These are phyloP conservation scores for Colletes latitarsis DNA, from an alignment of 1,140 invertebrate species.

Conservation along the genomic window DNA sequence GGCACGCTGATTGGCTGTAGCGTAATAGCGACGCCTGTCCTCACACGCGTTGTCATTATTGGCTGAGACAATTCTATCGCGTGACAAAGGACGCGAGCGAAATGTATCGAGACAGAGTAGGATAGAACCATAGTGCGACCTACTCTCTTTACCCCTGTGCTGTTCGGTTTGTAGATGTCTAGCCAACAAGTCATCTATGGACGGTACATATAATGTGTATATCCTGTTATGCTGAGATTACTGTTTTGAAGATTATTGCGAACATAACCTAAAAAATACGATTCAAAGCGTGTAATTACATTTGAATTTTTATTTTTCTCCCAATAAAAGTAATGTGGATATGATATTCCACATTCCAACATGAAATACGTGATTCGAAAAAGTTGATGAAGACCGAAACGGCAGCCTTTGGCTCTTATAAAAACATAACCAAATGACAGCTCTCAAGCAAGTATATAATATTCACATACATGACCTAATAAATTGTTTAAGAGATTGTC, in stretches of 20 bases:
- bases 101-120: too few species aligned
- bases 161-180: too few species aligned
- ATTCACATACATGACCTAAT: neutral
- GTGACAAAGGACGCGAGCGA: too few species aligned
- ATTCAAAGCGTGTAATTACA: neutral
- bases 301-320: neutral
- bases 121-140: too few species aligned
- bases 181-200: too few species aligned
- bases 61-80: too few species aligned
- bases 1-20: too few species aligned
- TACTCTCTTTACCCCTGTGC: too few species aligned
- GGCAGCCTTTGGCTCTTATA: neutral
- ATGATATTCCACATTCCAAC: neutral
- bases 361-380: neutral
- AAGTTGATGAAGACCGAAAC: neutral
- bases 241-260: conserved; percentile 42
- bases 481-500: conserved; percentile 23
- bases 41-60: too few species aligned
- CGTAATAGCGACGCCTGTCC: too few species aligned
- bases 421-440: conserved; percentile 52
- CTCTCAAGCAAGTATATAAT: conserved; percentile 29
- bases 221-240: conserved; percentile 50
- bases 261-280: conserved; percentile 52
- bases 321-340: neutral
- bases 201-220: neutral